Evolutionary conservation across 2,113 vertebrate genomes (phyloP).

Genomic region (Cephalopterus ornatus): DNA sequence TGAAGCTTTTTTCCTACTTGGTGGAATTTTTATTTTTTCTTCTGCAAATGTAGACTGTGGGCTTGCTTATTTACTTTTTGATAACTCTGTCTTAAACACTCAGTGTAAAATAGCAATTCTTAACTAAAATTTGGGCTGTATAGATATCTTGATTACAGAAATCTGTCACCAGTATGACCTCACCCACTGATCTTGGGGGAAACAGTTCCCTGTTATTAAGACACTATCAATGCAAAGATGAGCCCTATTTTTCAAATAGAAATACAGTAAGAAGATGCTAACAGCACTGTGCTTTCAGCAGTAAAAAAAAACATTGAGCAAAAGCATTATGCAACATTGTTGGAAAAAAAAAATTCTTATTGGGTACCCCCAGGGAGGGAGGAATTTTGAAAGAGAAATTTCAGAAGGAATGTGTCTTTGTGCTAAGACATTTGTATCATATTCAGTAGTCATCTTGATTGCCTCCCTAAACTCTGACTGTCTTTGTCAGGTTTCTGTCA

Average conservation of each 20-base stretch:
- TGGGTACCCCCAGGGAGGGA: rapidly evolving
- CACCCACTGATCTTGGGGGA: not conserved
- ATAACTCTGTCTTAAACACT: not conserved
- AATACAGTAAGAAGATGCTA: not conserved
- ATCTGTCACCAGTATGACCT: not conserved
- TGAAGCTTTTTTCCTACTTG: not conserved
- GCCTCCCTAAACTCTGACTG: not conserved
- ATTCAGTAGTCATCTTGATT: not conserved
- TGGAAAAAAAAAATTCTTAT: not conserved
- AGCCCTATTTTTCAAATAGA: not conserved
- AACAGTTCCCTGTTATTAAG: not conserved
- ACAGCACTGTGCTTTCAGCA: not conserved
- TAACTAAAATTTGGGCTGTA: not conserved
- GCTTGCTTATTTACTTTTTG: not conserved
- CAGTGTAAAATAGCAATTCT: not conserved
- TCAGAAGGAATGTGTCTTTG: not conserved
- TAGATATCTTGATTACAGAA: not conserved
- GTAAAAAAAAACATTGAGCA: not conserved
- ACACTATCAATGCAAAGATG: not conserved
- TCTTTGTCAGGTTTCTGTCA: not conserved
- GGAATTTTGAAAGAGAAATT: not conserved
- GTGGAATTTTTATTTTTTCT: not conserved
- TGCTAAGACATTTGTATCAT: not conserved
- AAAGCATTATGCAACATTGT: not conserved
- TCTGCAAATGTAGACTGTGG: not conserved